These are phyloP conservation scores for Microctenopoma steveboyesi DNA, from an alignment of 2,797 vertebrate species.

Conservation along the genomic window DNA sequence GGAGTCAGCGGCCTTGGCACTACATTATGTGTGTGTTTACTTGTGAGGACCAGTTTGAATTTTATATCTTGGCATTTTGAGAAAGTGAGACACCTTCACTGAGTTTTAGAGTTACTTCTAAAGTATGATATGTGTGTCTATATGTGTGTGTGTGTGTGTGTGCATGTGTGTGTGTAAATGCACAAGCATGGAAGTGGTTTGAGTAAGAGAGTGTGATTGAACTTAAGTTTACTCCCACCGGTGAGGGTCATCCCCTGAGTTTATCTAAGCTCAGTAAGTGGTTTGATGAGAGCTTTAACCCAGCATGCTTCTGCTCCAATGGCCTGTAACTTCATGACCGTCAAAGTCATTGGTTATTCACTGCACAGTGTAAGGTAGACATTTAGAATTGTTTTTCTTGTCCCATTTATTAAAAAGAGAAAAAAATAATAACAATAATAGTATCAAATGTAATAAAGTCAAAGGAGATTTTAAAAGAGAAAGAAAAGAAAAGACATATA, in stretches of 20 bases:
- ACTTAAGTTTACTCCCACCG: conserved; percentile 38
- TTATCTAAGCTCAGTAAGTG: conserved; percentile 22
- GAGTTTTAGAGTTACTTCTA: too few relatives aligned
- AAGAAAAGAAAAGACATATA: too few relatives aligned
- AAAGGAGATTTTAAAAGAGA: too few relatives aligned
- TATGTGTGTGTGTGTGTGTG: not conserved
- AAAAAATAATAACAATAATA: too few relatives aligned
- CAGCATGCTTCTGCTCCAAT: conserved; percentile 12
- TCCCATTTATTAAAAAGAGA: too few relatives aligned
- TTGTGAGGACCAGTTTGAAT: not conserved
- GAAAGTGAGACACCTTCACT: not conserved
- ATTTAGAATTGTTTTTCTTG: too few relatives aligned
- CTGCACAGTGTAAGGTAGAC: not conserved
- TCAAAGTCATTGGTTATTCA: conserved; percentile 3
- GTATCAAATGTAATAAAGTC: too few relatives aligned
- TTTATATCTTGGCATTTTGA: not conserved
- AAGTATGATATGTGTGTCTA: too few relatives aligned
- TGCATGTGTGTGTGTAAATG: conserved; percentile 13
- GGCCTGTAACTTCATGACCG: conserved; percentile 3
- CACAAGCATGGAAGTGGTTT: conserved; percentile 35
- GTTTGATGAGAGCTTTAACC: conserved; percentile 16
- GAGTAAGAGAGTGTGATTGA: conserved; percentile 61
- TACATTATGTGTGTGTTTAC: conserved; percentile 4
- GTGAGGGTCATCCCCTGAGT: conserved; percentile 47
- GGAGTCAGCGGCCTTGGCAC: conserved; percentile 36